Evolutionary conservation across 1,140 invertebrate genomes (phyloP), one percentile per base, ranked within the genome.

Genomic region (Magallana angulata): DNA sequence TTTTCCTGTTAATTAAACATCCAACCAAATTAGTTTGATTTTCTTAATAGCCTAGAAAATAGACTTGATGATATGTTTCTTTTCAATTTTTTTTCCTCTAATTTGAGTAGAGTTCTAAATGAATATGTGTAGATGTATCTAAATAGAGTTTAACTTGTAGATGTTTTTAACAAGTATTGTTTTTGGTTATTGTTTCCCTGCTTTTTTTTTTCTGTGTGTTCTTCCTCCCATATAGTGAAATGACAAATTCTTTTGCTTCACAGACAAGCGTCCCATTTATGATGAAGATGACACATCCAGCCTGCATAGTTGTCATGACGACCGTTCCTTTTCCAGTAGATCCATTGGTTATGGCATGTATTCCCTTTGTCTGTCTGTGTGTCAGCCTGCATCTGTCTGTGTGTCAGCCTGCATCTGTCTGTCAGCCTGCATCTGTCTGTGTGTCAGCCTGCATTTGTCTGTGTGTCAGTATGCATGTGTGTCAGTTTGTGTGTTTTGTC

Each of bases 341-440:
- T 82, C 81, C 81, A 92, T 94, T 88, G 93, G 93, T 60, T 94
- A 94, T 93, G 93, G 93, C 92, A 92, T 92, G 93, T 93, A 92
- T 92, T 86, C 48, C 85, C 59, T 64, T 85, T n/a, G 58, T 64
- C 60, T 64, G 60, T 64, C 60, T 62, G 60, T 62, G 14, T 62
- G 60, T 62, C 60, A 16, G 81, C 57, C 76, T 80, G 14, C 30
- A 24, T 24, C 7, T 48, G 11, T 24, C 18, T 80, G 71, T 80
- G 12, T n/a, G 4, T 6, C 24, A 80, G n/a, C 57, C 71, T 80
- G 7, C 30, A 24, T 24, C 1, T 24, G 8, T 56, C 48, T 16
- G 7, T 76, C 68, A 9, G 68, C 48, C 8, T 76, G 24, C 24
- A 24, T 64, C 60, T 64, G 60, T 64, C 60, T 62, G 60, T 62